Percentiles rank a stretch among this genome's conserved stretches.
Evolutionary conservation across 2,113 vertebrate genomes (phyloP).

Genomic region (Caranx melampygus): DNA sequence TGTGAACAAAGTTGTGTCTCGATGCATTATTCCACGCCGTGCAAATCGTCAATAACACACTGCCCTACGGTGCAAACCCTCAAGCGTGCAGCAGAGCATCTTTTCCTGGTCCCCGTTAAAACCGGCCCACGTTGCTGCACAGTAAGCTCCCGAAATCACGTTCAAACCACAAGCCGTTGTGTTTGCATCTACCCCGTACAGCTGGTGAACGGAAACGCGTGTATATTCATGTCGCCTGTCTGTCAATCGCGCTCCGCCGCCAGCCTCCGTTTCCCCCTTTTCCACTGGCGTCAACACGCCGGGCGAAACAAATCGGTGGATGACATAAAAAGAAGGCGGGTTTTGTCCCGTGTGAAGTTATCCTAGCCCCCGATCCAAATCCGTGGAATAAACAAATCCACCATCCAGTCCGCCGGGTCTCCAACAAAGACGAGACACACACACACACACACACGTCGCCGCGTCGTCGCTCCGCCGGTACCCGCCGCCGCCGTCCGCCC

Average conservation of each 20-base stretch:
- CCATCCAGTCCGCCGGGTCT: conserved; percentile 43
- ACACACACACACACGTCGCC: conserved; percentile 25
- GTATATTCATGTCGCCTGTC: conserved; percentile 65
- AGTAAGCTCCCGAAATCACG: conserved; percentile 36
- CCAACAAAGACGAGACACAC: conserved; percentile 53
- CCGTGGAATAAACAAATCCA: conserved; percentile 57
- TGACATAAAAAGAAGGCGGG: conserved; percentile 57
- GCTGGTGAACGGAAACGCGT: conserved; percentile 62
- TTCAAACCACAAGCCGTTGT: not conserved
- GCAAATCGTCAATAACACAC: conserved; percentile 55
- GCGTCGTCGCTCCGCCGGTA: conserved; percentile 57
- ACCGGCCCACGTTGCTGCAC: conserved; percentile 58
- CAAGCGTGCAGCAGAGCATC: conserved; percentile 58
- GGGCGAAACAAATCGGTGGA: conserved; percentile 61
- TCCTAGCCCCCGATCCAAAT: conserved; percentile 55
- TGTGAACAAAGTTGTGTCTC: conserved; percentile 72
- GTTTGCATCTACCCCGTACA: conserved; percentile 50
- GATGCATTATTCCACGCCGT: conserved; percentile 54
- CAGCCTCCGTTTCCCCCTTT: conserved; percentile 27
- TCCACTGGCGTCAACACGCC: conserved; percentile 73
- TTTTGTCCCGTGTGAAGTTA: conserved; percentile 75
- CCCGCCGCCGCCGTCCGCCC: conserved; percentile 33
- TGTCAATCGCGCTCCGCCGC: conserved; percentile 63
- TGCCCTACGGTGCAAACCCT: conserved; percentile 49
- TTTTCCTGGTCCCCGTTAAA: conserved; percentile 27